Conservation (phyloP, 1,140 invertebrate genomes). For the Chrysomallon squamiferum region DNA sequence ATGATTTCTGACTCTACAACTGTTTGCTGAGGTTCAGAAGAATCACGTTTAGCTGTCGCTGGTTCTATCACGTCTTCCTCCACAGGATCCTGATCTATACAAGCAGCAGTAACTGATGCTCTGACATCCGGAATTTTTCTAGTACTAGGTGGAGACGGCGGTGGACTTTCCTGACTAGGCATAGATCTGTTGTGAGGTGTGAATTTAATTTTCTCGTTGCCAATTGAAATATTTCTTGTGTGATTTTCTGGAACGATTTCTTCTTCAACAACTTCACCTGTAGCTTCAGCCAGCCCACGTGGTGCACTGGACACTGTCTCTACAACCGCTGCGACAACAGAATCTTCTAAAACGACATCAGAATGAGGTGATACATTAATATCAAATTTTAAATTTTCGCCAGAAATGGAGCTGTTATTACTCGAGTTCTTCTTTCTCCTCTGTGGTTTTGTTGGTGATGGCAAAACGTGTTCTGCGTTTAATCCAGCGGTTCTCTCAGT, state of each 20-base stretch:
- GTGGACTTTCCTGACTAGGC: neutral
- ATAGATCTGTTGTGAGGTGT: neutral
- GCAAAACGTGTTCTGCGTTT: no score
- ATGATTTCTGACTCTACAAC: neutral
- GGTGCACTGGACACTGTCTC: constrained; percentile 3
- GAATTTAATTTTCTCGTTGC: constrained; percentile 23
- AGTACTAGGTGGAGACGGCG: neutral
- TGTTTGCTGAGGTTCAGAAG: neutral
- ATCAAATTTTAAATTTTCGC: no score
- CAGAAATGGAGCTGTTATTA: constrained; percentile 8
- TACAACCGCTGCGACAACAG: constrained; percentile 6
- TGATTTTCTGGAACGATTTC: constrained; percentile 21
- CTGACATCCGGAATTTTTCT: neutral
- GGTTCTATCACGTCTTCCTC: constrained; percentile 31
- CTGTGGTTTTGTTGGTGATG: constrained; percentile 37
- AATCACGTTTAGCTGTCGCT: constrained; percentile 12
- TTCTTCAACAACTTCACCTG: constrained; percentile 24
- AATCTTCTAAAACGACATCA: constrained; percentile 11
- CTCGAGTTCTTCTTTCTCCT: constrained; percentile 39
- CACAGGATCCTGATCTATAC: constrained; percentile 12
- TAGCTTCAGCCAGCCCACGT: neutral
- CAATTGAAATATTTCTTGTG: constrained; percentile 19
- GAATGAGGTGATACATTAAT: no score
- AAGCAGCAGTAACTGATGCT: neutral
- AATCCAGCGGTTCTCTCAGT: no score